These are phyloP conservation scores for Conger conger DNA, from an alignment of 2,113 vertebrate genomes.

Conservation along the genomic window DNA sequence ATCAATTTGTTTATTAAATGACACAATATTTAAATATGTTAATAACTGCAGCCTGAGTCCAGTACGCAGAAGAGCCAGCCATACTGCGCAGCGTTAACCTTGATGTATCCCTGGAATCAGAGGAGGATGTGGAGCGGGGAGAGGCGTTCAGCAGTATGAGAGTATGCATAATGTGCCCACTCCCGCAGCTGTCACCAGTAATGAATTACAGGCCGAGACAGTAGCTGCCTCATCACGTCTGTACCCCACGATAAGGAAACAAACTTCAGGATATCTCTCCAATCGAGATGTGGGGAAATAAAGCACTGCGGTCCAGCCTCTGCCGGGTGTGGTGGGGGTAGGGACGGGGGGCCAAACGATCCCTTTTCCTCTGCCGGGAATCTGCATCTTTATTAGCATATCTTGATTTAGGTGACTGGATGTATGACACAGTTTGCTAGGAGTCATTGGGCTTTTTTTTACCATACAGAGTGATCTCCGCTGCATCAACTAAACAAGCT, in stretches of 20 bases:
- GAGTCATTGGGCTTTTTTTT: neutral
- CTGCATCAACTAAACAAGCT: conserved; percentile 5
- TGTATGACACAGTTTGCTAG: conserved; percentile 37
- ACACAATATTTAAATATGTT: neutral
- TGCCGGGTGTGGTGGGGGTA: neutral
- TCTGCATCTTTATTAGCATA: conserved; percentile 69
- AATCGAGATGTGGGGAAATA: conserved; percentile 41
- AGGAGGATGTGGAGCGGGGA: neutral
- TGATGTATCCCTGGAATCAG: neutral
- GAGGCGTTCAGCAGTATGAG: neutral
- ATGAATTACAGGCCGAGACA: conserved; percentile 59
- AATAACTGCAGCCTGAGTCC: neutral
- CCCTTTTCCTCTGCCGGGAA: conserved; percentile 34
- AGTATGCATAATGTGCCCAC: conserved; percentile 27
- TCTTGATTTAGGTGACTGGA: conserved; percentile 38
- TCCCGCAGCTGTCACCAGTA: conserved; percentile 58
- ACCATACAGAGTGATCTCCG: conserved; percentile 18
- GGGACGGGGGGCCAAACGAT: conserved; percentile 29
- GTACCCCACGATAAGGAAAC: conserved; percentile 60
- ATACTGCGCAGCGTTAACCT: neutral
- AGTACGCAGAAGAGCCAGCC: neutral
- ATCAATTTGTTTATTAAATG: no score
- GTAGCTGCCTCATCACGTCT: conserved; percentile 50
- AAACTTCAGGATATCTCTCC: conserved; percentile 55
- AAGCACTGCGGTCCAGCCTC: conserved; percentile 4